A percentile compares a stretch with the other conserved stretches of the same genome.
phyloP scores from a whole-genome alignment of 2,888 invertebrate genomes.

The Gryllus longicercus region DNA sequence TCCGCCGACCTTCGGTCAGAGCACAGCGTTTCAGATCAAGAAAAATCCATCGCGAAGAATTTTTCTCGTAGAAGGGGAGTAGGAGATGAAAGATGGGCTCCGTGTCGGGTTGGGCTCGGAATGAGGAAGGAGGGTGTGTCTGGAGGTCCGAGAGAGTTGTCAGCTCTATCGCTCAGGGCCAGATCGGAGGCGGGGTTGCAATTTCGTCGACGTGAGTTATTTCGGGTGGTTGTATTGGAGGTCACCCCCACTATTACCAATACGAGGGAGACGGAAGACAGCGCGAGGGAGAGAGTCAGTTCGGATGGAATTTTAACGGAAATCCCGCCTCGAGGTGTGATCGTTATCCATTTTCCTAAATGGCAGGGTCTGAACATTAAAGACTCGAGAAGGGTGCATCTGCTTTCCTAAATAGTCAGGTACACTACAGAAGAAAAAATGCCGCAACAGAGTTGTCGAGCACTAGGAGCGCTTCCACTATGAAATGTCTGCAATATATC shows the following conservation, averaged over 20 bases:
- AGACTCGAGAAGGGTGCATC: slow-evolving; percentile 17
- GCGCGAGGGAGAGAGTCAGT: neutral
- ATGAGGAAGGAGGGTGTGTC: slow-evolving; percentile 11
- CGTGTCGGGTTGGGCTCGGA: slow-evolving; percentile 4
- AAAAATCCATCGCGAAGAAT: slow-evolving; percentile 22
- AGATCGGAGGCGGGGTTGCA: slow-evolving; percentile 28
- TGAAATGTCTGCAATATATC: too few species aligned
- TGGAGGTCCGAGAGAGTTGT: slow-evolving; percentile 28
- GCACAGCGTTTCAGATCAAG: neutral
- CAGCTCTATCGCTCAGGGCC: slow-evolving; percentile 25
- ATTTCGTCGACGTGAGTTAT: slow-evolving; percentile 28
- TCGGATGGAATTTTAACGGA: slow-evolving; percentile 29
- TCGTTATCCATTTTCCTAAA: slow-evolving; percentile 18
- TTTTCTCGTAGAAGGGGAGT: neutral
- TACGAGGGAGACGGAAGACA: neutral
- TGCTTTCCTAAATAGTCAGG: slow-evolving; percentile 17
- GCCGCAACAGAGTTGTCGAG: neutral
- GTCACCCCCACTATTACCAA: slow-evolving; percentile 5
- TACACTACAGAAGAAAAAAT: neutral
- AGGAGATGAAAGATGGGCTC: neutral
- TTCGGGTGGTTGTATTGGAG: slow-evolving; percentile 25
- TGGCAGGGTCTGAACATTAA: slow-evolving; percentile 17
- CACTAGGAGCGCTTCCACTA: too few species aligned
- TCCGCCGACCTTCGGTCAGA: neutral
- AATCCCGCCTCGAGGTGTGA: slow-evolving; percentile 23